Percentiles rank a stretch among this genome's conserved stretches.
These are phyloP conservation scores for Pachliopta kotzebuea DNA, from an alignment of 2,888 invertebrate genomes.

Conservation along the genomic window DNA sequence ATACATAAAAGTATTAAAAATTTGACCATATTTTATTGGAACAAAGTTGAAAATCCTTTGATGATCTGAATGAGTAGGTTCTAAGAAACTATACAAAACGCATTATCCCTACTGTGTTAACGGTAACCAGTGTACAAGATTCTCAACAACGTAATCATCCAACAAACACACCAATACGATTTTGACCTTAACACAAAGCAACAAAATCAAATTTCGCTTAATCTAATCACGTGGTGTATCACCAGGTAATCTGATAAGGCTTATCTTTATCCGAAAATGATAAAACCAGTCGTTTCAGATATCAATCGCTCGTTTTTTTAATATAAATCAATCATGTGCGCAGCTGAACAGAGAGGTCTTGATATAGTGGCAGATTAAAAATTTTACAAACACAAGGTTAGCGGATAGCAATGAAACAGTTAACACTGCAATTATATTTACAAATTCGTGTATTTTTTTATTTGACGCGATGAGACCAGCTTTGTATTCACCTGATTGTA, in stretches of 20 bases:
- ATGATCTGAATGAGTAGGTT: background rate
- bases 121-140: too few relatives aligned
- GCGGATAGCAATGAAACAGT: background rate
- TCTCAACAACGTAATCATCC: constrained; percentile 28
- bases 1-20: background rate
- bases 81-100: background rate
- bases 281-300: constrained; percentile 31
- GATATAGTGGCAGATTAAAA: background rate
- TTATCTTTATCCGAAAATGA: constrained; percentile 26
- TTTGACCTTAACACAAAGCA: constrained; percentile 9
- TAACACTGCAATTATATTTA: too few relatives aligned
- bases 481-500: too few relatives aligned
- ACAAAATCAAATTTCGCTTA: constrained; percentile 29
- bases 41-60: constrained; percentile 4
- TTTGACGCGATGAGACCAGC: too few relatives aligned
- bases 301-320: background rate
- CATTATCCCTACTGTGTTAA: constrained; percentile 25
- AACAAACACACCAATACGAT: background rate
- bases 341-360: background rate
- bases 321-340: too few relatives aligned
- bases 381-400: constrained; percentile 4
- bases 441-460: too few relatives aligned
- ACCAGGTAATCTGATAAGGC: constrained; percentile 37
- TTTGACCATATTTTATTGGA: background rate
- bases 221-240: constrained; percentile 5